Base-by-base conservation (phyloP, 2,888 invertebrate genomes). In the Embidobia sp. region DNA sequence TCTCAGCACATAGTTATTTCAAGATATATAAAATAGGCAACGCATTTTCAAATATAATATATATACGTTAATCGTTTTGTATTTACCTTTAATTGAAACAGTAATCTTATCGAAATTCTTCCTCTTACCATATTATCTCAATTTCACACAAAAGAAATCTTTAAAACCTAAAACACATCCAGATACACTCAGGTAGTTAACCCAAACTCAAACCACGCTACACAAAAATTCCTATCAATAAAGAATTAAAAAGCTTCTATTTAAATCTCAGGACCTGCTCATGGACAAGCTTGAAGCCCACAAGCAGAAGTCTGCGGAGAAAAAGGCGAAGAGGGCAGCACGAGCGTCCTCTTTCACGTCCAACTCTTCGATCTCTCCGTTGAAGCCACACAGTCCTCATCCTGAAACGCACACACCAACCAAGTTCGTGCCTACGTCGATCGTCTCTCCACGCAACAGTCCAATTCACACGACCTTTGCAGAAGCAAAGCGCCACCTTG, bases 201-300 rank as follows among this genome's bases (percentile, higher is more conserved):
- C n/a, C n/a, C n/a, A n/a, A n/a, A n/a, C n/a, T n/a, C n/a, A n/a
- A n/a, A n/a, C n/a, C n/a, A n/a, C n/a, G n/a, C n/a, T n/a, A n/a
- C n/a, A n/a, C n/a, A n/a, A n/a, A n/a, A n/a, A n/a, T n/a, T n/a
- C n/a, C n/a, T n/a, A n/a, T n/a, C n/a, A n/a, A n/a, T n/a, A n/a
- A n/a, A n/a, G n/a, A n/a, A n/a, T n/a, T n/a, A n/a, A 49, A 31
- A 33, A 10, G 7, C 11, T n/a, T 13, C 16, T 18, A 3, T 35
- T 42, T 3, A 3, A 31, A 70, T 8, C 40, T n/a, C 51, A 96
- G 83, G 94, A 96, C 86, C 91, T 97, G 90, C 94, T 97, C 53
- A 93, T 96, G 92, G 95, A 94, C 85, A 94, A 95, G 88, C 90
- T 95, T 82, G 92, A 93, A 81, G 92, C 93, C 1, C 93, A 94